Evolutionary conservation across 2,888 invertebrate species (phyloP), one percentile per base, ranked within the genome.

Genomic region (Drosophila multiciliata): DNA sequence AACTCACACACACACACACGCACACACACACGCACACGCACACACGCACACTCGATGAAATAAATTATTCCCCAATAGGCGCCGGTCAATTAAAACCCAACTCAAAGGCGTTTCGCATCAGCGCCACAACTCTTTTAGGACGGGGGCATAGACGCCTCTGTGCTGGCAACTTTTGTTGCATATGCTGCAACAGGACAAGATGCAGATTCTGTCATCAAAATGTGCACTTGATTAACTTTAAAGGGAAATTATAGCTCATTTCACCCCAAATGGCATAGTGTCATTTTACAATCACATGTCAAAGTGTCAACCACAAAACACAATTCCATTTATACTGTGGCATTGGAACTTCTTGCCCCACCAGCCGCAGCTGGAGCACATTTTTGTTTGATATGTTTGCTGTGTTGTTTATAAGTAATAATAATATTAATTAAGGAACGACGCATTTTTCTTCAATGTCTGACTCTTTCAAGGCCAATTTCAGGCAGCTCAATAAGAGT

Each of bases 71-170:
- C 20, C 42, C 40, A 36, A 57, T 29, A 36, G 57, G 63, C 59
- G 65, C 63, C 38, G 58, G 29, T 75, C 63, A 78, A 75, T 78
- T 81, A 75, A 75, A 60, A 45, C 7, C 15, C 17, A 60, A 20
- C 40, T 33, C 11, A 20, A 50, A 72, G 26, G 35, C 42, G 35
- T 45, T 20, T 26, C 29, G 33, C 23, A 12, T 15, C 15, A 60
- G 23, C 57, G 15, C 20, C 29, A 20, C 20, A 45, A 9, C 15
- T 29, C 48, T 11, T 3, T 36, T 12, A 1, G 2, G 20, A 23
- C 2, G 12, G 35, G 20, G 35, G 20, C n/a, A 33, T 12, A 20
- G 35, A 45, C 53, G 66, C 54, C 61, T 29, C 65, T 49, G 58
- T 3, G 17, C 20, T 32, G 12, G 12, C 5, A 7, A 15, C 11